Evolutionary conservation across 2,888 invertebrate species (phyloP).

Genomic region (Lomographa bimaculata): DNA sequence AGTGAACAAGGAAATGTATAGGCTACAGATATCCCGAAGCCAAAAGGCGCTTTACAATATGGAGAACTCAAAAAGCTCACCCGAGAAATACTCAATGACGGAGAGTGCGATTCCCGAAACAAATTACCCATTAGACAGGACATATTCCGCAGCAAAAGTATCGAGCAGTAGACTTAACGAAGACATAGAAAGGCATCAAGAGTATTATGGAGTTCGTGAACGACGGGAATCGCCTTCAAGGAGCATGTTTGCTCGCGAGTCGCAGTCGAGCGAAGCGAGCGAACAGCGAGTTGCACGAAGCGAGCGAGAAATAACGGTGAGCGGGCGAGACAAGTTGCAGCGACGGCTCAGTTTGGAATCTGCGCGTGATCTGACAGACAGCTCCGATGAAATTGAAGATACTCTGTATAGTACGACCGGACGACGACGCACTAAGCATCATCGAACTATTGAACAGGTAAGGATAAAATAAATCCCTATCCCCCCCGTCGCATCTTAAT

Average conservation of each 20-base stretch:
- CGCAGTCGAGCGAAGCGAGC: slow-evolving; percentile 68
- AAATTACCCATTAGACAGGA: slow-evolving; percentile 74
- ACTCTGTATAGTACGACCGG: slow-evolving; percentile 82
- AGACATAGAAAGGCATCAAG: slow-evolving; percentile 71
- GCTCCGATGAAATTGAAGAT: slow-evolving; percentile 86
- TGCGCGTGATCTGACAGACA: slow-evolving; percentile 88
- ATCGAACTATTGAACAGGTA: slow-evolving; percentile 86
- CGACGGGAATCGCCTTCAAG: slow-evolving; percentile 66
- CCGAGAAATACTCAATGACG: slow-evolving; percentile 65
- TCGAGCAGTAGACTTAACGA: slow-evolving; percentile 75
- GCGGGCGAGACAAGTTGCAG: slow-evolving; percentile 72
- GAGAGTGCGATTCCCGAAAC: slow-evolving; percentile 69
- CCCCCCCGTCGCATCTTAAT: no score
- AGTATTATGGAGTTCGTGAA: slow-evolving; percentile 62
- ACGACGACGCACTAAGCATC: slow-evolving; percentile 81
- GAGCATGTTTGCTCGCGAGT: slow-evolving; percentile 58
- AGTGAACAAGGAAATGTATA: slow-evolving; percentile 80
- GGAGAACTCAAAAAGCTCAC: slow-evolving; percentile 70
- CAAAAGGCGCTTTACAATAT: slow-evolving; percentile 77
- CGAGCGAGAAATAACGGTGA: slow-evolving; percentile 45
- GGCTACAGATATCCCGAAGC: slow-evolving; percentile 77
- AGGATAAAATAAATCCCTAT: slow-evolving; percentile 5
- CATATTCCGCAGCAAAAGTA: slow-evolving; percentile 74
- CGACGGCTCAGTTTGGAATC: slow-evolving; percentile 88
- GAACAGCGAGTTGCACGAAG: slow-evolving; percentile 59